Conservation (phyloP, 2,888 invertebrate species). For the Drosophila eohydei region DNA sequence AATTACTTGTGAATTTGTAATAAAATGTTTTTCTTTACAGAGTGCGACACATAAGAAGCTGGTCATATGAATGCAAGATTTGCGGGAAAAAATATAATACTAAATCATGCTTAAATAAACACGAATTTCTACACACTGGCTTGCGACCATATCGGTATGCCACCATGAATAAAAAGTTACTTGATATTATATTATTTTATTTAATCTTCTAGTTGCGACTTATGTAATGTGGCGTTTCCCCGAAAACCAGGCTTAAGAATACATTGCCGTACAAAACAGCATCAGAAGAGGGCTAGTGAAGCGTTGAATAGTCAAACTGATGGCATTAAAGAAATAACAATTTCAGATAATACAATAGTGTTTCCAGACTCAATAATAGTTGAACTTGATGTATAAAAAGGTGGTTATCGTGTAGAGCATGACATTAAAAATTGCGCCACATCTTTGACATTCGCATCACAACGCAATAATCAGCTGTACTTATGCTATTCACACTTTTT, state of each 20-base stretch:
- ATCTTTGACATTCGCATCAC: conserved; percentile 20
- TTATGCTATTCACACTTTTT: conserved; percentile 17
- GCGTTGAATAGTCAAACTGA: conserved; percentile 27
- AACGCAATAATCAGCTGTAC: conserved; percentile 28
- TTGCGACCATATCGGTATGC: conserved; percentile 46
- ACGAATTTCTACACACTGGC: conserved; percentile 60
- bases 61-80: conserved; percentile 67
- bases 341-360: conserved; percentile 12
- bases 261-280: conserved; percentile 62
- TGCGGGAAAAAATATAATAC: conserved; percentile 80
- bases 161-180: background rate
- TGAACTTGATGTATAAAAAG: conserved; percentile 30
- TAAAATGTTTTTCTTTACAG: conserved; percentile 10
- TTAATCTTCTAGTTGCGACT: conserved; percentile 43
- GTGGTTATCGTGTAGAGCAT: background rate
- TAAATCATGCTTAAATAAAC: conserved; percentile 79
- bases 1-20: background rate
- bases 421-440: background rate
- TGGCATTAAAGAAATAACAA: conserved; percentile 8
- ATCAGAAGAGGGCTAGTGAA: conserved; percentile 49
- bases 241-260: conserved; percentile 46
- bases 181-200: background rate
- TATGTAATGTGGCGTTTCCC: conserved; percentile 51
- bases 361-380: conserved; percentile 39
- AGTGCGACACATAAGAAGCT: conserved; percentile 63